Evolutionary conservation across 2,113 vertebrate genomes (phyloP).

Genomic region (Bos indicus): DNA sequence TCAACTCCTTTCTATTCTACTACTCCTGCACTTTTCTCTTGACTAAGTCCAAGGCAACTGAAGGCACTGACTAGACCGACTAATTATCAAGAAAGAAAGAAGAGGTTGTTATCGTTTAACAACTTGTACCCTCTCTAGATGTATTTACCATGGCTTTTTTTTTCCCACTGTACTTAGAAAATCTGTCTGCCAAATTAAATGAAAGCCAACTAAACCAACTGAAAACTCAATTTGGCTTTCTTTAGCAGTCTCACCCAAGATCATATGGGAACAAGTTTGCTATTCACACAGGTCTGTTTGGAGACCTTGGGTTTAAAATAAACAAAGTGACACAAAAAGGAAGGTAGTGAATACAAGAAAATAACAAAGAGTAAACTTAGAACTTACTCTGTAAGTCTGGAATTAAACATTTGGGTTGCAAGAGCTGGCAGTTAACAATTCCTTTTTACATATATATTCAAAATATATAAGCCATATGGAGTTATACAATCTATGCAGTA

Average conservation of each 20-base stretch:
- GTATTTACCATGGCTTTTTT: not conserved
- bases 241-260: not conserved
- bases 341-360: not conserved
- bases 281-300: slow-evolving; percentile 11
- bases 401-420: not conserved
- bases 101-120: slow-evolving; percentile 15
- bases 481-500: not conserved
- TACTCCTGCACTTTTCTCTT: not conserved
- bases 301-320: slow-evolving; percentile 32
- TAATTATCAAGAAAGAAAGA: slow-evolving; percentile 28
- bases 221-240: slow-evolving; percentile 3
- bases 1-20: not conserved
- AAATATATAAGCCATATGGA: slow-evolving; percentile 20
- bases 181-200: slow-evolving; percentile 29
- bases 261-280: not conserved
- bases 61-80: not conserved
- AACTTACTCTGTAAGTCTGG: not conserved
- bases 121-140: slow-evolving; percentile 9
- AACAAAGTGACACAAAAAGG: not conserved
- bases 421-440: slow-evolving; percentile 19
- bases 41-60: not conserved
- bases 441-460: slow-evolving; percentile 3
- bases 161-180: not conserved
- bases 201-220: not conserved
- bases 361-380: not conserved